Conservation (phyloP, 2,797 vertebrate species). For the Benthosema pterotum region DNA sequence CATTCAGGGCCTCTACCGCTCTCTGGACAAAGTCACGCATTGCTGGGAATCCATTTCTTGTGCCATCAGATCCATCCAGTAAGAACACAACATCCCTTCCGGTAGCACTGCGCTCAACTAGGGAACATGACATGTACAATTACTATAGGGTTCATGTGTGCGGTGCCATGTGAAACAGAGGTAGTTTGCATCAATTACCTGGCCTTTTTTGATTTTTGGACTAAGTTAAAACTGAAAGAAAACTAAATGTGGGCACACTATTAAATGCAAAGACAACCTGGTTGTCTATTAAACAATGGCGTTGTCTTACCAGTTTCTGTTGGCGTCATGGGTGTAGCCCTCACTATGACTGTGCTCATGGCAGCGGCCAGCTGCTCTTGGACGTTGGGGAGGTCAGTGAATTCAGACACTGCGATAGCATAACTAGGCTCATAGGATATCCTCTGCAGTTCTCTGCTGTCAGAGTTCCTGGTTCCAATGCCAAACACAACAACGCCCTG, state of each 20-base stretch:
- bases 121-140: not conserved
- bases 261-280: not conserved
- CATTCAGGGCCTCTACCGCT: conserved; percentile 20
- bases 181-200: no score
- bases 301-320: conserved; percentile 14
- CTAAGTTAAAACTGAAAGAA: not conserved
- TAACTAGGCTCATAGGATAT: conserved; percentile 43
- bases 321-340: conserved; percentile 3
- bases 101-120: conserved; percentile 1
- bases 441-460: conserved; percentile 20
- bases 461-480: conserved; percentile 43
- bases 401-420: conserved; percentile 74
- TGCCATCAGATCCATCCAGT: conserved; percentile 34
- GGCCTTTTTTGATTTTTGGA: no score
- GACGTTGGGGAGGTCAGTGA: conserved; percentile 63
- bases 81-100: conserved; percentile 33
- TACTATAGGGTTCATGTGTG: no score
- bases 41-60: conserved; percentile 23
- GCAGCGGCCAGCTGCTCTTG: conserved; percentile 12
- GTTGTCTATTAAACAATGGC: not conserved
- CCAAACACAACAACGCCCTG: conserved; percentile 70
- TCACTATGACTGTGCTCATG: not conserved
- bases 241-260: no score
- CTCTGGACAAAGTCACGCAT: conserved; percentile 15
- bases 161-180: no score